Evolutionary conservation across 2,113 vertebrate genomes (phyloP).

Genomic region (Phasianus colchicus): DNA sequence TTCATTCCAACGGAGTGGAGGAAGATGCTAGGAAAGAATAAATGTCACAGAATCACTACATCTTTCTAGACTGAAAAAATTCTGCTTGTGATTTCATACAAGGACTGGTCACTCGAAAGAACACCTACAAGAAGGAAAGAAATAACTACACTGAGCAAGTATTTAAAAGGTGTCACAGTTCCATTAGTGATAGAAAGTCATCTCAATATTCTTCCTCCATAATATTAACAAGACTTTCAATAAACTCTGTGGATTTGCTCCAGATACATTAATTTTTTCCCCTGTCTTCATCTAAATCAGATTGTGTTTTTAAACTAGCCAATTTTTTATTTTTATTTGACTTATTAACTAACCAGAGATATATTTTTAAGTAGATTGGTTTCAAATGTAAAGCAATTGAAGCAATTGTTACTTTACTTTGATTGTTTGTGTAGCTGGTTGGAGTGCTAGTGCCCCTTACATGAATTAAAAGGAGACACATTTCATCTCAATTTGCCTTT

Average conservation of each 20-base stretch:
- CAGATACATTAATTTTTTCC: background rate
- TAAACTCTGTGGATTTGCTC: background rate
- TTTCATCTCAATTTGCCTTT: background rate
- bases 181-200: background rate
- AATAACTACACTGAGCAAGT: background rate
- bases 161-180: background rate
- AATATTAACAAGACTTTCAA: background rate
- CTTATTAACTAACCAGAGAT: slow-evolving; percentile 44
- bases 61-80: background rate
- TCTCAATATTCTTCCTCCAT: background rate
- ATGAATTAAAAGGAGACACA: background rate
- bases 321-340: background rate
- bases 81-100: background rate
- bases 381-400: slow-evolving; percentile 59
- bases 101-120: background rate
- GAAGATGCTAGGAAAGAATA: background rate
- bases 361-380: slow-evolving; percentile 18
- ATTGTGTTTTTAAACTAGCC: background rate
- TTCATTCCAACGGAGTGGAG: background rate
- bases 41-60: background rate
- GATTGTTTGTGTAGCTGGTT: background rate
- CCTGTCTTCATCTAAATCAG: background rate
- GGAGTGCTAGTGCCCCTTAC: background rate
- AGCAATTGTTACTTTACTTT: slow-evolving; percentile 17
- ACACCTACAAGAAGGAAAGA: background rate